Base-by-base conservation (phyloP, 2,113 vertebrate genomes). In the Clarias macrocephalus region DNA sequence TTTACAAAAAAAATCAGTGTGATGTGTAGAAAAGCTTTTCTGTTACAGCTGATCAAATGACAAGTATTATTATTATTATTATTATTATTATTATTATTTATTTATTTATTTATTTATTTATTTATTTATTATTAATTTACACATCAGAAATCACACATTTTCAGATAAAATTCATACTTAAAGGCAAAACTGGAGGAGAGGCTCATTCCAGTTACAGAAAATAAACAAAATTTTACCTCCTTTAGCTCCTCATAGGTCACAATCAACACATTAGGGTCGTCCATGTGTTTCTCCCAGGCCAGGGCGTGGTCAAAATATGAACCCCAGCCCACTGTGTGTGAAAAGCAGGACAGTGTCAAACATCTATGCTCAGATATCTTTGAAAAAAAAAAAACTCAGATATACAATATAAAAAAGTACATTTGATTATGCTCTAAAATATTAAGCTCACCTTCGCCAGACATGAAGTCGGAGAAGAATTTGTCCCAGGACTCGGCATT, bases 391-490 rank as follows among this genome's bases (percentile, higher is more conserved):
- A n/a, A n/a, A n/a, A n/a, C n/a, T n/a, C n/a, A n/a, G n/a, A n/a
- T n/a, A n/a, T n/a, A n/a, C n/a, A n/a, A n/a, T n/a, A n/a, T n/a
- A n/a, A n/a, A n/a, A 28, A 59, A 59, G 16, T 57, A 16, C 30
- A 37, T 18, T 13, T 30, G 23, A 37, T 81, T 10, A 60, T 19
- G 79, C 11, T 62, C n/a, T 1, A 62, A 5, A 12, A 11, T 2
- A 19, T 62, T 81, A 5, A n/a, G 0, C 88, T 57, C 91, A 96
- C 94, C 94, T 91, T 95, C 92, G 87, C 94, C 95, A 88, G 88
- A 88, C 90, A 96, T 93, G 88, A 95, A 96, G 56, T 94, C 91
- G 15, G 66, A 89, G 89, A 95, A 96, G 88, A 96, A 96, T 28
- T 93, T 91, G 87, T 93, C 92, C 95, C 95, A 95, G n/a, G 93